Conservation (phyloP, 2,888 invertebrate species). For the Nematopogon swammerdamellus region DNA sequence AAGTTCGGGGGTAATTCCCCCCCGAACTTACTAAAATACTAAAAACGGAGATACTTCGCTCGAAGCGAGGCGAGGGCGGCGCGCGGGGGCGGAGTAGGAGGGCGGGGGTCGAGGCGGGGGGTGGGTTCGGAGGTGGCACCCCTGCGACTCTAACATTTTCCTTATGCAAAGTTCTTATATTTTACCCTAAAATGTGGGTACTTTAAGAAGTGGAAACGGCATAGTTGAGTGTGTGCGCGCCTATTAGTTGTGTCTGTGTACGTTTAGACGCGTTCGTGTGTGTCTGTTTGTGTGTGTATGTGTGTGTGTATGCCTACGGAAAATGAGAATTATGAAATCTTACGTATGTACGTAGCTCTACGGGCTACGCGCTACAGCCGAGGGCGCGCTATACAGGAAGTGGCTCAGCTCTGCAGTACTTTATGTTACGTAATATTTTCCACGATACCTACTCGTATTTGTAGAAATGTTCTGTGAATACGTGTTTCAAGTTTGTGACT, state of each 20-base stretch:
- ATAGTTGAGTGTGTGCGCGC: background rate
- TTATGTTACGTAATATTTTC: too few species aligned
- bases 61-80: slow-evolving; percentile 26
- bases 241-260: background rate
- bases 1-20: slow-evolving; percentile 15
- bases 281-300: background rate
- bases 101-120: slow-evolving; percentile 15
- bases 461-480: too few species aligned
- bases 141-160: slow-evolving; percentile 24
- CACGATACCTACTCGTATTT: too few species aligned
- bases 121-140: slow-evolving; percentile 11
- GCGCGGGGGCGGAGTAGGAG: slow-evolving; percentile 5
- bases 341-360: background rate
- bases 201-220: slow-evolving; percentile 1
- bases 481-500: too few species aligned
- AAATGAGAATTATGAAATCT: background rate
- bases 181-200: slow-evolving; percentile 48
- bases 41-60: slow-evolving; percentile 59
- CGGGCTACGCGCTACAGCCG: too few species aligned
- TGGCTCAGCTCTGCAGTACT: too few species aligned
- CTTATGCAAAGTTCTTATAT: slow-evolving; percentile 52
- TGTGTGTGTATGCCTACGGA: background rate
- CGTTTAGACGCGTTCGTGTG: background rate
- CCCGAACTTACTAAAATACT: slow-evolving; percentile 52
- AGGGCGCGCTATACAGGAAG: too few species aligned